Evolutionary conservation across 2,113 vertebrate species (phyloP).

Genomic region (Alosa alosa): DNA sequence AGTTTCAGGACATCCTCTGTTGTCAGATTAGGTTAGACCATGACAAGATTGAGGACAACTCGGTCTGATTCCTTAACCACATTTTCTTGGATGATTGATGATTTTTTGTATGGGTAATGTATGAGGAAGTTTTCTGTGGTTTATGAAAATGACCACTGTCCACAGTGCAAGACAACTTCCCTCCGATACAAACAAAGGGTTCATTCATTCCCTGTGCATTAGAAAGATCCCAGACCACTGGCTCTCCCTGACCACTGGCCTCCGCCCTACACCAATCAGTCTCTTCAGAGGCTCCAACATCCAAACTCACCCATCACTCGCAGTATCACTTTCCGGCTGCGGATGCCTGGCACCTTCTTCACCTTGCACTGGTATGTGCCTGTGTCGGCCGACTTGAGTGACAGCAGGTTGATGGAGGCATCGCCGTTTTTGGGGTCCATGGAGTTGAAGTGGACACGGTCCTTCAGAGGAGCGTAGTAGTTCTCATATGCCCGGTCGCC

Average conservation of each 20-base stretch:
- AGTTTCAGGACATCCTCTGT: neutral
- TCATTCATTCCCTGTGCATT: neutral
- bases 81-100: too few relatives aligned
- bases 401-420: conserved; percentile 83
- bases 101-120: neutral
- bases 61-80: too few relatives aligned
- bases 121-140: neutral
- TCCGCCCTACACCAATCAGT: too few relatives aligned
- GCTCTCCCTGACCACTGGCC: too few relatives aligned
- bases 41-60: neutral
- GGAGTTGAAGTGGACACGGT: conserved; percentile 83
- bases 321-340: conserved; percentile 81
- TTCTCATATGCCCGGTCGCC: conserved; percentile 80
- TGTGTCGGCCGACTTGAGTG: conserved; percentile 79
- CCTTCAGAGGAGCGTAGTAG: conserved; percentile 72
- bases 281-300: neutral
- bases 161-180: neutral
- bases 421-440: conserved; percentile 83
- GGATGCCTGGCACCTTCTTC: conserved; percentile 88
- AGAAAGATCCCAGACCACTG: neutral
- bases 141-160: neutral
- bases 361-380: conserved; percentile 94
- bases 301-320: conserved; percentile 83
- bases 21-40: neutral
- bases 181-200: neutral